phyloP scores from a whole-genome alignment of 1,140 invertebrate genomes.

The Samia ricini region DNA sequence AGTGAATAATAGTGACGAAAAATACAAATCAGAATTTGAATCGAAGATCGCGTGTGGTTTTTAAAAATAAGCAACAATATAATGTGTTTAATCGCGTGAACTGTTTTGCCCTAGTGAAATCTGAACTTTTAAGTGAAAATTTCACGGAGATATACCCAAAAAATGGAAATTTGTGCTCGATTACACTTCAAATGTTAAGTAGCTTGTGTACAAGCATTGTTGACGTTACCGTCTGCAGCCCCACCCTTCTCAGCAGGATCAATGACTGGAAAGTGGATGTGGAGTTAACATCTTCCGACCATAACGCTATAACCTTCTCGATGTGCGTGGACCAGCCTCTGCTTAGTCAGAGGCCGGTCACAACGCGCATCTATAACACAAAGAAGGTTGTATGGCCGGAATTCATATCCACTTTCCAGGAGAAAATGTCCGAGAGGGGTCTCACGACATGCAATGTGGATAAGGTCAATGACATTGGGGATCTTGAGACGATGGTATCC shows the following conservation, averaged over 20 bases:
- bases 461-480: background rate
- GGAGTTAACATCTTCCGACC: background rate
- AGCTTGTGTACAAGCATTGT: background rate
- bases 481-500: background rate
- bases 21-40: too few relatives aligned
- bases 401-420: background rate
- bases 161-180: too few relatives aligned
- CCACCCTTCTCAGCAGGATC: background rate
- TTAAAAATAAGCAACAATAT: too few relatives aligned
- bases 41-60: too few relatives aligned
- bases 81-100: too few relatives aligned
- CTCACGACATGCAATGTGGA: background rate
- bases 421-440: background rate
- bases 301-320: background rate
- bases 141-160: too few relatives aligned
- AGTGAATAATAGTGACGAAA: too few relatives aligned
- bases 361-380: background rate
- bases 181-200: too few relatives aligned
- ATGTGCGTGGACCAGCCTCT: background rate
- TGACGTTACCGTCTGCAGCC: background rate
- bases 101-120: too few relatives aligned
- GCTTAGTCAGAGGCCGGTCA: background rate
- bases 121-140: too few relatives aligned
- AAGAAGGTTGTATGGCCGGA: background rate
- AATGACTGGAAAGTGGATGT: background rate